Evolutionary conservation across 2,113 vertebrate species (phyloP), one percentile per base, ranked within the genome.

Genomic region (Protomyctophum bolini): DNA sequence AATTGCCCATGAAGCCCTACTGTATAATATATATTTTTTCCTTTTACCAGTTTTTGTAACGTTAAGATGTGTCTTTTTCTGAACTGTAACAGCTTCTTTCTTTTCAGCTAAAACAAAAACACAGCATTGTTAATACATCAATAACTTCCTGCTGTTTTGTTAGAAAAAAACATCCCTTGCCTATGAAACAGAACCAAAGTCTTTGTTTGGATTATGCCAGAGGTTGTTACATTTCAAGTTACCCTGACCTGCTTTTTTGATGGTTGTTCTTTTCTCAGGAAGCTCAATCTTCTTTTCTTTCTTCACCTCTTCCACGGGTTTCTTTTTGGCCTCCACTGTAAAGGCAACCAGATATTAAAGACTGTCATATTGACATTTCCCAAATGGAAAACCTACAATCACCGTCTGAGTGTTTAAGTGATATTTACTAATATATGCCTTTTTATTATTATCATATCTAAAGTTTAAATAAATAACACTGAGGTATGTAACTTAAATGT

Each of bases 11-110:
- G 3, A 0, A 1, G 15, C 14, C 56, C 8, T 10, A 59, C 28
- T 57, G 55, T n/a, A 59, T n/a, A 21, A 21, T 59, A 7, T 28
- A 59, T 59, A 21, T 10, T 15, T 56, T 28, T n/a, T n/a, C 10
- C 2, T 29, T 7, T 14, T 58, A 61, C 28, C 78, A 67, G 73
- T 6, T 77, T 83, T 76, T 66, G 81, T 85, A 6, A 83, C 51
- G 60, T 77, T 80, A 5, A 54, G 0, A 8, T 70, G 79, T 28
- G 75, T 62, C 58, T 61, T 81, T 57, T 75, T 83, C 52, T 77
- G 57, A 12, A 75, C 15, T 21, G 79, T 55, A 49, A 62, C 54
- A 1, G 52, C 58, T 0, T 65, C 68, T 50, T 81, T 75, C 67
- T 48, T 73, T 7, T 8, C 14, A 61, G 50, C 33, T 84, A 48